These are phyloP conservation scores for Strigamia transsilvanica DNA, from an alignment of 2,888 invertebrate genomes.

Conservation along the genomic window DNA sequence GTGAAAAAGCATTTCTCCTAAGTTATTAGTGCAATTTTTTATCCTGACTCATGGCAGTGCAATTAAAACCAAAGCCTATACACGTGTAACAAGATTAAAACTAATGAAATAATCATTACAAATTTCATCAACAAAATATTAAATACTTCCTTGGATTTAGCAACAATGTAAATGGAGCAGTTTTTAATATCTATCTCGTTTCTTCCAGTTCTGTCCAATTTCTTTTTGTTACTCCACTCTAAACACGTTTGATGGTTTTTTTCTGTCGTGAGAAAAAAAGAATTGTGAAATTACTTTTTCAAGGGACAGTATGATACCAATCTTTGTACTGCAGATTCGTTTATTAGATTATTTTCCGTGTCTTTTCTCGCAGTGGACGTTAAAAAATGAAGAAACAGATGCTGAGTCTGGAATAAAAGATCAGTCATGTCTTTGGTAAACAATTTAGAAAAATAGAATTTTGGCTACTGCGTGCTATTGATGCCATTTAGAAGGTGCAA, in stretches of 20 bases:
- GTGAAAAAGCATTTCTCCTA: not conserved
- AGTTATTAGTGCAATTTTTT: not conserved
- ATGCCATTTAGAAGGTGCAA: too few relatives aligned
- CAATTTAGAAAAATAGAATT: too few relatives aligned
- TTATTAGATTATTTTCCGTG: conserved; percentile 11
- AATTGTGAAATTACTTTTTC: not conserved
- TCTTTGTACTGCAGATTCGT: not conserved
- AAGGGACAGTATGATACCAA: not conserved
- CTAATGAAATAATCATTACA: not conserved
- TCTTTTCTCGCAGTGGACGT: not conserved
- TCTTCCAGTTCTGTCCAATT: not conserved
- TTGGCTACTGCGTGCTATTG: too few relatives aligned
- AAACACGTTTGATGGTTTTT: not conserved
- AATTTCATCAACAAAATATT: not conserved
- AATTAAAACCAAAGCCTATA: conserved; percentile 4
- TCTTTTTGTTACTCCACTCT: not conserved
- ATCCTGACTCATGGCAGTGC: conserved; percentile 16
- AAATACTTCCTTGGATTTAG: not conserved
- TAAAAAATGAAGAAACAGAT: conserved; percentile 21
- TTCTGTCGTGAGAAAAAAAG: not conserved
- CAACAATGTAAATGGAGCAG: not conserved
- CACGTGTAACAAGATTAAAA: not conserved
- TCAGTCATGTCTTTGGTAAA: too few relatives aligned
- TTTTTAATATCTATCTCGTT: not conserved
- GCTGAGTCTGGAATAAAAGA: not conserved